phyloP scores from a whole-genome alignment of 2,888 invertebrate species.

The Tetragnatha montana region DNA sequence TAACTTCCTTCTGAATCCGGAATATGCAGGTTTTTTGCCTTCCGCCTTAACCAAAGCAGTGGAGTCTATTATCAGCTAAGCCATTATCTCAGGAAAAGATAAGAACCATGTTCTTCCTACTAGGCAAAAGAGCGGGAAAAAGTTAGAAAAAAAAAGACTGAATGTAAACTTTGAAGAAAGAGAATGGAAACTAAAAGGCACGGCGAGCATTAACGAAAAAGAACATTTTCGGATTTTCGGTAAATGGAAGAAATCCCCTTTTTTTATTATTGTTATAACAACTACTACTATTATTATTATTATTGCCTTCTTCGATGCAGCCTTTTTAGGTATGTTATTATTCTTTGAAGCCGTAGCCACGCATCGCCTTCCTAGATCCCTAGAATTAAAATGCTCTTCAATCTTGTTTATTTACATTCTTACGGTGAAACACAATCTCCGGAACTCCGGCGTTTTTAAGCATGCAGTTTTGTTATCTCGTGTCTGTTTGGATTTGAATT shows the following conservation, averaged over 20 bases:
- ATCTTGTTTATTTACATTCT: conserved; percentile 1
- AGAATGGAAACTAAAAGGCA: conserved; percentile 1
- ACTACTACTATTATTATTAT: conserved; percentile 1
- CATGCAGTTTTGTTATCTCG: neutral
- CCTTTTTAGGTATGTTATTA: conserved; percentile 14
- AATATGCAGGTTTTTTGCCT: neutral
- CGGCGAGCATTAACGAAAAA: conserved; percentile 27
- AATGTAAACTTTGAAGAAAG: neutral
- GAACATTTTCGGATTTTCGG: conserved; percentile 25
- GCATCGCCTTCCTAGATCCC: neutral
- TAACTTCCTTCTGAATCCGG: conserved; percentile 9
- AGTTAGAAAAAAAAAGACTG: neutral
- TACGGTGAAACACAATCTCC: neutral
- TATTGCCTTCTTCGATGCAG: neutral
- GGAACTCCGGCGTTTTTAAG: neutral
- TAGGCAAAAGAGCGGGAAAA: neutral
- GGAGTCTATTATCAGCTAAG: conserved; percentile 23
- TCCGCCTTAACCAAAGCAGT: neutral
- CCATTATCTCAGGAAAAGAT: conserved; percentile 9
- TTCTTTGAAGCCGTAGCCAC: neutral
- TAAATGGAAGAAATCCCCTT: conserved; percentile 10
- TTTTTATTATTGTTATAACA: neutral
- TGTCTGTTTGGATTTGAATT: neutral
- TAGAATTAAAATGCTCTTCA: conserved; percentile 23
- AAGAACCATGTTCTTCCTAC: conserved; percentile 5